Conservation (phyloP, 2,888 invertebrate species). For the Agonum fuliginosum region DNA sequence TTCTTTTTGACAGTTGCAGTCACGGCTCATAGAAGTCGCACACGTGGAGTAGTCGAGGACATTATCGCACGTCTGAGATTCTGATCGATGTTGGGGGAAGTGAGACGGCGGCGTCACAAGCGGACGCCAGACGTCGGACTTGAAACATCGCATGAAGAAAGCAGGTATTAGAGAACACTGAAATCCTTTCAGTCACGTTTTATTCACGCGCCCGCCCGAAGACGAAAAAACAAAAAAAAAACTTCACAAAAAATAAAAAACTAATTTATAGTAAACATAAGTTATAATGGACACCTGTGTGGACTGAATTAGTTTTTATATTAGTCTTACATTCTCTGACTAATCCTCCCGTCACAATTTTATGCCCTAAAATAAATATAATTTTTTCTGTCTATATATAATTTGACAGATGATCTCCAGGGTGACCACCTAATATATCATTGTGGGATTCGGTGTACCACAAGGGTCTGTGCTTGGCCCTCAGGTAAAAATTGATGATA, state of each 20-base stretch:
- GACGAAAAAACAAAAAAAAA: neutral
- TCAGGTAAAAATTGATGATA: neutral
- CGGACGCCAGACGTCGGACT: conserved; percentile 4
- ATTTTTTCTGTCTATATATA: too few species aligned
- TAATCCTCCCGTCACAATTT: too few species aligned
- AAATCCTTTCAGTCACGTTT: conserved; percentile 53
- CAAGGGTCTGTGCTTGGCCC: neutral
- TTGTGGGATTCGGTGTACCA: neutral
- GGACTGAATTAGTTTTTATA: too few species aligned
- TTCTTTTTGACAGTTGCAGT: neutral
- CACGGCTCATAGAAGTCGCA: neutral
- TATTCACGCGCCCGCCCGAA: conserved; percentile 11
- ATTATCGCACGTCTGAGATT: conserved; percentile 1
- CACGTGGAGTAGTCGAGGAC: neutral
- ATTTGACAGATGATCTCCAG: neutral
- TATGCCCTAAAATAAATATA: neutral
- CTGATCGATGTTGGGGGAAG: conserved; percentile 35
- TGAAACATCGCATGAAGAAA: conserved; percentile 49
- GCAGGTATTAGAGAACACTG: conserved; percentile 53
- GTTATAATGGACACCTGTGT: too few species aligned
- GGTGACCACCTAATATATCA: neutral
- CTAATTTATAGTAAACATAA: neutral
- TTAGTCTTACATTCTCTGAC: too few species aligned
- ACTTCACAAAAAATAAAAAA: neutral
- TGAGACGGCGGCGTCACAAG: neutral